Base-by-base conservation (phyloP, 2,888 invertebrate species). In the Athripsodes cinereus region DNA sequence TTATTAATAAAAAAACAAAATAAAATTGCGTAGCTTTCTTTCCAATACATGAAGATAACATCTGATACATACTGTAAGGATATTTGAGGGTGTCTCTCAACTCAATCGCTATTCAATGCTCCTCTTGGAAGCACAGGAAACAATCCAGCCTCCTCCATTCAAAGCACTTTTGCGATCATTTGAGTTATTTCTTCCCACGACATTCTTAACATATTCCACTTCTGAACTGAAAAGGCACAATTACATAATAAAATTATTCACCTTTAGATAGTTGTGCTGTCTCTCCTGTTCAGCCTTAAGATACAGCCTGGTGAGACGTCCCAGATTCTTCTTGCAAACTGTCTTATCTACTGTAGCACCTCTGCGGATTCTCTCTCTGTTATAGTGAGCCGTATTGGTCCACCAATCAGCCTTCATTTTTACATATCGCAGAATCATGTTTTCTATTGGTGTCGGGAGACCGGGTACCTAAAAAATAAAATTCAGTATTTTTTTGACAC, bases 341-440 rank as follows among this genome's bases (percentile, higher is more conserved):
- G 99, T 99, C 74, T 99, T 99, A 73, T 99, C 99, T 16, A 99
- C 99, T 0, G 99, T 99, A 52, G 99, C 99, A n/a, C 99, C 99
- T 66, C 99, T 86, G 2, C 99, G 86, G 65, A 99, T 99, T 68
- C 99, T 83, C 75, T 99, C 99, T 46, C 99, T 84, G 77, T 99
- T 99, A 75, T 99, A 99, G 73, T 99, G 99, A 0, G 99, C 98
- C 0, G 99, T 99, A 74, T 99, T 99, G 0, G 99, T 99, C 99
- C 99, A 99, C 99, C 99, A 99, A 74, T 99, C 99, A 0, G 99
- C 99, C 72, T 99, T 99, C 89, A 99, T 98, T 75, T 99, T 99
- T 11, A 99, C 99, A 74, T 98, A 99, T 34, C 99, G 86, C 59
- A 99, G 83, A 67, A 99, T 99, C 99, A 99, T 99, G 77, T 99